Base-by-base conservation (phyloP, 2,888 invertebrate genomes). In the Gortyna flavago region DNA sequence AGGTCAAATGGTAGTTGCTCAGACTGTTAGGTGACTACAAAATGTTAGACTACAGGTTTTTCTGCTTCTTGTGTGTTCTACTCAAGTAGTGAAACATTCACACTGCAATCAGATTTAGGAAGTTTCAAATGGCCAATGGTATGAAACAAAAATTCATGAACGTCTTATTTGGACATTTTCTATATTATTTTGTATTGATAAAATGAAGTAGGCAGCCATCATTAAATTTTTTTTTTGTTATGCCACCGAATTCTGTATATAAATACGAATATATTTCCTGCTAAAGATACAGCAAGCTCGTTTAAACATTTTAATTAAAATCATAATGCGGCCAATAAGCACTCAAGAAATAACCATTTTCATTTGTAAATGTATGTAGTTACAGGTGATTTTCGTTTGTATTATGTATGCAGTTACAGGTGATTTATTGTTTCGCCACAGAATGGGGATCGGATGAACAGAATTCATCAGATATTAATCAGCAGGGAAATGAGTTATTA, bases 221-320 rank as follows among this genome's bases (percentile, higher is more conserved):
- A 65, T 29, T 21, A 66, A 18, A 41, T 11, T 41, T 59, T 32
- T 48, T 48, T 44, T 72, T 48, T n/a, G 61, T n/a, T 38, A 59
- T 16, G 25, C 8, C 51, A 65, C n/a, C 29, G 16, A 18, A 35
- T 6, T 44, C 18, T 18, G 18, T 35, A 16, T 41, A 25, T 51
- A 32, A 62, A 57, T 44, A 25, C 59, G 18, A 35, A 51, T 69
- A 41, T 54, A 32, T 48, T 68, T 54, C 57, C 48, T 25, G 44
- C 35, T 51, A 6, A 66, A 48, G 61, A 48, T 61, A 66, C 65
- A 72, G 21, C 32, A 44, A 68, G 32, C 21, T 41, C 32, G 9
- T 62, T 59, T 65, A 38, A 65, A 72, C 16, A 72, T 62, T 83
- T 72, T 44, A 76, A 85, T 77, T 83, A 72, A 85, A 59, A 54